These are phyloP conservation scores for Slavum lentiscoides DNA, from an alignment of 2,888 invertebrate genomes.

Conservation along the genomic window DNA sequence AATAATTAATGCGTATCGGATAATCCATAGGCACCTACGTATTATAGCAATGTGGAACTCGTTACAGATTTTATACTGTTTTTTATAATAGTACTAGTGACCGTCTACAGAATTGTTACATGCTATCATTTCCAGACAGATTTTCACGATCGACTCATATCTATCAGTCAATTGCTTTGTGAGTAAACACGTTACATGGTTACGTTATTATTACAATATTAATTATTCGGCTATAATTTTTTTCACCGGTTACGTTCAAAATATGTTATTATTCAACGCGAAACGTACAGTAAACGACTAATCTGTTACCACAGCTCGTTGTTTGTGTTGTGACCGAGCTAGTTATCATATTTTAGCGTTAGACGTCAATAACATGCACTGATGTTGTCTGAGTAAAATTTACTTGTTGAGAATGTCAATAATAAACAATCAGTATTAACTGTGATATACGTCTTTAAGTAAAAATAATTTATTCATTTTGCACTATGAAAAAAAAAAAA, in stretches of 20 bases:
- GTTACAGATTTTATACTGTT: slow-evolving; percentile 35
- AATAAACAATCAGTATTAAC: slow-evolving; percentile 43
- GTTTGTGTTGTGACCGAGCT: slow-evolving; percentile 35
- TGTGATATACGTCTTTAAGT: slow-evolving; percentile 1
- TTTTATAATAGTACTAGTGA: slow-evolving; percentile 34
- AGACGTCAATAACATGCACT: slow-evolving; percentile 27
- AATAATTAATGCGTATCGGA: too few relatives aligned
- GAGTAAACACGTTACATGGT: neutral
- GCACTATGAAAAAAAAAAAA: slow-evolving; percentile 7
- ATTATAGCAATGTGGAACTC: too few relatives aligned
- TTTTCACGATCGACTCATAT: slow-evolving; percentile 44
- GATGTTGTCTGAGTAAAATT: slow-evolving; percentile 39
- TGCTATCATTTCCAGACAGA: slow-evolving; percentile 50
- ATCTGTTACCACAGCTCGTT: neutral
- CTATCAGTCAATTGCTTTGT: slow-evolving; percentile 53
- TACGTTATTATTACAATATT: neutral
- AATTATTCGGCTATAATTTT: neutral
- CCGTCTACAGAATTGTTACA: slow-evolving; percentile 35
- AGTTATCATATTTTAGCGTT: slow-evolving; percentile 40
- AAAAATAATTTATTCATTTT: neutral
- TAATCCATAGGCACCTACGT: too few relatives aligned
- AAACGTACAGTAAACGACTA: neutral
- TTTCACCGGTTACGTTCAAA: slow-evolving; percentile 1
- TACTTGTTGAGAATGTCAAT: slow-evolving; percentile 29
- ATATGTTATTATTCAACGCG: neutral